Evolutionary conservation across 2,113 vertebrate genomes (phyloP).

Genomic region (Ameiurus melas): DNA sequence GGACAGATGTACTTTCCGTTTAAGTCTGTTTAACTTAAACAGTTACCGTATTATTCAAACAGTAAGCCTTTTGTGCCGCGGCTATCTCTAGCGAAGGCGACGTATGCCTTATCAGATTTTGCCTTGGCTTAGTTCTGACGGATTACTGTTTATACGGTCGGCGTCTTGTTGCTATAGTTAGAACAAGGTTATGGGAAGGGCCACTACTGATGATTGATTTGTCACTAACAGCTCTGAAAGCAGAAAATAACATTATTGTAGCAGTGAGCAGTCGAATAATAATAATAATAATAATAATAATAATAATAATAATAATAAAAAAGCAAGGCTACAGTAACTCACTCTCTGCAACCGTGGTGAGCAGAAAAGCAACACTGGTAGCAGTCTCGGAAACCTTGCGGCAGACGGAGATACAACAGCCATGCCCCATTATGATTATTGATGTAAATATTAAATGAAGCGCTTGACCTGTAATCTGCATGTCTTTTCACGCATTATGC

Average conservation of each 20-base stretch:
- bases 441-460: not conserved
- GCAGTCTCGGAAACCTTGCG: not conserved
- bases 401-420: not conserved
- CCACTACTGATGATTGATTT: not conserved
- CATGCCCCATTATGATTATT: not conserved
- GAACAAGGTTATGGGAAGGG: not conserved
- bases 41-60: not conserved
- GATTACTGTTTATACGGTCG: not conserved
- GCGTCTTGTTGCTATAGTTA: not conserved
- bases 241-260: not conserved
- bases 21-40: constrained; percentile 18
- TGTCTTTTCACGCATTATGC: not conserved
- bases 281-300: not conserved
- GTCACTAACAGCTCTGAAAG: not conserved
- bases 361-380: not conserved
- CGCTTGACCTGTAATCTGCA: not conserved
- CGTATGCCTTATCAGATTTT: not conserved
- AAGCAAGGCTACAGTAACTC: not conserved
- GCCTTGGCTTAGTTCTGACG: not conserved
- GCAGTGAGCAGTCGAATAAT: not conserved
- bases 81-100: not conserved
- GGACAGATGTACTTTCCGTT: not conserved
- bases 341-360: not conserved
- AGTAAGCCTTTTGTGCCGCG: not conserved
- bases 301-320: not conserved